phyloP scores from a whole-genome alignment of 2,888 invertebrate species.

The Amiota communis region DNA sequence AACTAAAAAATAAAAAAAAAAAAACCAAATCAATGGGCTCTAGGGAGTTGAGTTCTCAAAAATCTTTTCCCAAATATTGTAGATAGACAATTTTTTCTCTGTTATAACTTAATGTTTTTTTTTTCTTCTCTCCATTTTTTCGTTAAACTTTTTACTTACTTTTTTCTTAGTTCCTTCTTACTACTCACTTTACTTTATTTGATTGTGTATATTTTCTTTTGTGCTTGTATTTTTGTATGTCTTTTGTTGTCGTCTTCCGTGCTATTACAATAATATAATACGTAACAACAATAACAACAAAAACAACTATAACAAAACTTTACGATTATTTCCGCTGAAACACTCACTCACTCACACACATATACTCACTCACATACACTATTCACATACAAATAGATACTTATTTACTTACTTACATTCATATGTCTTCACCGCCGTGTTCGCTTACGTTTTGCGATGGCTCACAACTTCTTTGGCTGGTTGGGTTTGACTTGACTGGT shows the following conservation, averaged over 20 bases:
- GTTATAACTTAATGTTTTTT: neutral
- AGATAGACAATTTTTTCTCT: neutral
- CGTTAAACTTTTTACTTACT: neutral
- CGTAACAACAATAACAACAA: too few relatives aligned
- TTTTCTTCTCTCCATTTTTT: neutral
- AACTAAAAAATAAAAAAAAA: too few relatives aligned
- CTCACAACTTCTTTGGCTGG: conserved; percentile 1
- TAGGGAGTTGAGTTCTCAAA: too few relatives aligned
- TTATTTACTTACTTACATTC: too few relatives aligned
- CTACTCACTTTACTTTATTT: conserved; percentile 17
- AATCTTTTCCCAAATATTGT: too few relatives aligned
- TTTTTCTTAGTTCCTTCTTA: neutral
- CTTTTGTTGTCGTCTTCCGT: neutral
- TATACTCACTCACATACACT: neutral
- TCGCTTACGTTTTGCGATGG: too few relatives aligned
- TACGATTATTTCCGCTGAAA: conserved; percentile 64
- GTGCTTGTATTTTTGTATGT: neutral
- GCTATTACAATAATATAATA: neutral
- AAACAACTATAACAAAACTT: conserved; percentile 41
- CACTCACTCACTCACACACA: neutral
- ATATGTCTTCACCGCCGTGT: too few relatives aligned
- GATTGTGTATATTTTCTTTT: conserved; percentile 7
- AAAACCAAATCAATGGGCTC: too few relatives aligned
- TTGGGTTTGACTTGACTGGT: neutral
- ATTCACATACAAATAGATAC: too few relatives aligned